Conservation (phyloP, 2,888 invertebrate genomes). For the Girardia tigrina region DNA sequence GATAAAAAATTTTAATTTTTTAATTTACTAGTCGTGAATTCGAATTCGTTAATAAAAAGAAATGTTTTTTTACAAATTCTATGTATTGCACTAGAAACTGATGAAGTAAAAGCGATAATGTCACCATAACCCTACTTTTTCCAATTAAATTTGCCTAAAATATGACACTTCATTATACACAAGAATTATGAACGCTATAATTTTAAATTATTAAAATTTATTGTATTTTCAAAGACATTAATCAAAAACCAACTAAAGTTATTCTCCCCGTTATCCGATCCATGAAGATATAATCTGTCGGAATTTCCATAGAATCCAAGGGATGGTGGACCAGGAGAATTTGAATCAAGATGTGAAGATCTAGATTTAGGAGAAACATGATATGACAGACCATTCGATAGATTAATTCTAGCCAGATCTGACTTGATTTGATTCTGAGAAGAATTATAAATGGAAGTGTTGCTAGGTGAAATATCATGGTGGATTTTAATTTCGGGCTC, state of each 20-base stretch:
- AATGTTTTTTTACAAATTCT: too few relatives aligned
- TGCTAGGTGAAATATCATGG: constrained; percentile 7
- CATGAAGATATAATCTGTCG: neutral
- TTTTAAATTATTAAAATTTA: too few relatives aligned
- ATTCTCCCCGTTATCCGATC: neutral
- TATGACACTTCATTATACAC: too few relatives aligned
- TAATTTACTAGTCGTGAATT: too few relatives aligned
- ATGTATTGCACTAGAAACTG: too few relatives aligned
- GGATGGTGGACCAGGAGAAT: neutral
- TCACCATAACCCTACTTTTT: too few relatives aligned
- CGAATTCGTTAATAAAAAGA: too few relatives aligned
- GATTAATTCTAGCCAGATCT: constrained; percentile 18
- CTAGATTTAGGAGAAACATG: constrained; percentile 3
- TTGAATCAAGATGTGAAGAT: constrained; percentile 14
- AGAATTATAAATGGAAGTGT: constrained; percentile 23
- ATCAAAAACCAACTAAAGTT: constrained; percentile 17
- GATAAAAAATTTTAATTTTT: too few relatives aligned
- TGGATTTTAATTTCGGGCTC: neutral
- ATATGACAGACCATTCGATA: neutral
- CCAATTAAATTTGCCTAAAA: too few relatives aligned
- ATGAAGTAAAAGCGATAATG: too few relatives aligned
- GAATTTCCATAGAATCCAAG: constrained; percentile 4
- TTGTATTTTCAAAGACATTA: too few relatives aligned
- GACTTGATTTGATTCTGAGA: neutral
- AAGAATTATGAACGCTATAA: too few relatives aligned